phyloP scores from a whole-genome alignment of 2,113 vertebrate genomes.

The Pipa parva region DNA sequence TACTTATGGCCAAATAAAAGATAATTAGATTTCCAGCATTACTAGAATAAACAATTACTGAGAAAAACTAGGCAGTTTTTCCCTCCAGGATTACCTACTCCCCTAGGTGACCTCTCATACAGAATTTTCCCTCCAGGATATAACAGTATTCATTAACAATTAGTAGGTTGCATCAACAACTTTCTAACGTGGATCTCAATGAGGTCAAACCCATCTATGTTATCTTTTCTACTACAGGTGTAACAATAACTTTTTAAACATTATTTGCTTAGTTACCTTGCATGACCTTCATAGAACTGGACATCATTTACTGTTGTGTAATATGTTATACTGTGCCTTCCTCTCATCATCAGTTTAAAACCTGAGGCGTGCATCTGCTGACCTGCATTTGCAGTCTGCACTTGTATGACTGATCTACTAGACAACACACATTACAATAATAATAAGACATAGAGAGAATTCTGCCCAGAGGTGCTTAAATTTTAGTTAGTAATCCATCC shows the following conservation, averaged over 20 bases:
- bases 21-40: no score
- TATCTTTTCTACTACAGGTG: conserved; percentile 18
- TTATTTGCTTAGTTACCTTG: conserved; percentile 18
- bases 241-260: conserved; percentile 30
- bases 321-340: conserved; percentile 16
- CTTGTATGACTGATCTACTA: conserved; percentile 35
- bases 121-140: no score
- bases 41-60: no score
- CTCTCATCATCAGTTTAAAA: conserved; percentile 2
- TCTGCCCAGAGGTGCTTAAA: neutral
- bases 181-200: no score
- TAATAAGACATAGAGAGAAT: conserved; percentile 10
- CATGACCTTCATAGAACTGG: neutral
- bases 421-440: neutral
- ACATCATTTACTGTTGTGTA: conserved; percentile 12
- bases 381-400: conserved; percentile 26
- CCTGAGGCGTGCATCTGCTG: conserved; percentile 36
- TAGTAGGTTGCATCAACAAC: no score
- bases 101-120: no score
- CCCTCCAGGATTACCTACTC: no score
- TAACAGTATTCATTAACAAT: no score
- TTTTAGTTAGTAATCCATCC: no score
- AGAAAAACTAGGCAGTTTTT: no score
- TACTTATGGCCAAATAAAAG: no score
- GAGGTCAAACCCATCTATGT: conserved; percentile 24